Base-by-base conservation (phyloP, 2,888 invertebrate genomes). In the Allolobophora icterica region DNA sequence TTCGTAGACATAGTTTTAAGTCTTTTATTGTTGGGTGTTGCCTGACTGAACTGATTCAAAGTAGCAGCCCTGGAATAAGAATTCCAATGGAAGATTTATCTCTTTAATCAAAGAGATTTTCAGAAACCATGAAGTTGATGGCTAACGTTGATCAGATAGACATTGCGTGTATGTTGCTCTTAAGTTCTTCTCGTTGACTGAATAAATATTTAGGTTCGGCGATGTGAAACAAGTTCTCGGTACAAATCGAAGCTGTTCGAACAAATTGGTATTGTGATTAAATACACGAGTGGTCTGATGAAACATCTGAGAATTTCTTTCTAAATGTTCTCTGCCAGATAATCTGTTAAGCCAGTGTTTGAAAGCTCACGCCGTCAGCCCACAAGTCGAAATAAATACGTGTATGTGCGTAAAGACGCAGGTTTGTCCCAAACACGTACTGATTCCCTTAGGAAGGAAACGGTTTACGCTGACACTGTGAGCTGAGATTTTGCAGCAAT, bases 281-380 rank as follows among this genome's bases (percentile, higher is more conserved):
- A 71, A 71, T 71, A 71, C 71, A 71, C 71, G 71, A n/a, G 71
- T 71, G 30, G 71, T 71, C 30, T 30, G 11, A n/a, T 71, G 30
- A 71, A 71, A 71, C 71, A 71, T 71, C 71, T 71, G 71, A 71
- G 71, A 71, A 71, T 71, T 71, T 71, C 71, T 71, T 13, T n/a
- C n/a, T 30, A 71, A 71, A 71, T 71, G 17, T n/a, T n/a, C 30
- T 71, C n/a, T 8, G 71, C 71, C 71, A n/a, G 71, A 71, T 71
- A 71, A 71, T 71, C 71, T n/a, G 71, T 71, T 71, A n/a, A 71
- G 71, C 71, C 71, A n/a, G 71, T 71, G 11, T 71, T 24, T 71
- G 71, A 71, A 71, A 71, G 71, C n/a, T 71, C 71, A 11, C 17
- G 71, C 71, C 30, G 71, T 71, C 52, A 21, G 52, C 6, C 52